Conservation (phyloP, 2,888 invertebrate species). For the Zygogramma bicolorata region DNA sequence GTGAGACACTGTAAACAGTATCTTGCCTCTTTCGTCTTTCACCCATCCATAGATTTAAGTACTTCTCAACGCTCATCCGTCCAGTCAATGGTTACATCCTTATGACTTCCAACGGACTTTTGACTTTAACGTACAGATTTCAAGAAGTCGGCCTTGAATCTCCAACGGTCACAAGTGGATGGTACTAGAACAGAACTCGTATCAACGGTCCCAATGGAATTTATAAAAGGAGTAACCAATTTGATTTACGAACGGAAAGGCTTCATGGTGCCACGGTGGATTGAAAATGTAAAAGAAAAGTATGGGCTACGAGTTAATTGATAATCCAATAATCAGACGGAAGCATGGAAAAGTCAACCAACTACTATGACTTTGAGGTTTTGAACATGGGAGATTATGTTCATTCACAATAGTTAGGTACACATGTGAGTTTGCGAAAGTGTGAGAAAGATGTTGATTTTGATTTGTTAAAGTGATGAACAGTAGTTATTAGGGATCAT, state of each 20-base stretch:
- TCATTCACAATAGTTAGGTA: too few relatives aligned
- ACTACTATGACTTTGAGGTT: too few relatives aligned
- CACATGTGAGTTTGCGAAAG: too few relatives aligned
- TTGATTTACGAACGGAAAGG: neutral
- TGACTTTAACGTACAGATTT: conserved; percentile 7
- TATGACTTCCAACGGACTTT: neutral
- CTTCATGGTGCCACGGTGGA: neutral
- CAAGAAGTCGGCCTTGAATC: conserved; percentile 34
- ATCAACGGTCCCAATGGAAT: neutral
- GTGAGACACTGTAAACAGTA: too few relatives aligned
- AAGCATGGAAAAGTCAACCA: too few relatives aligned
- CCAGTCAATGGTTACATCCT: conserved; percentile 2
- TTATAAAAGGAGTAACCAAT: neutral
- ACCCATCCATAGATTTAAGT: neutral
- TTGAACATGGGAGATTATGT: too few relatives aligned
- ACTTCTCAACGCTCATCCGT: neutral
- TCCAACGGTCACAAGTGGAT: conserved; percentile 15
- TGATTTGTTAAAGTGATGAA: too few relatives aligned
- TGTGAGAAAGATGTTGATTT: too few relatives aligned
- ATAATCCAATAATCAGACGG: too few relatives aligned
- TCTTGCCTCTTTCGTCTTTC: neutral
- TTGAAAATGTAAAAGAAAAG: neutral
- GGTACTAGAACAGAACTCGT: conserved; percentile 21
- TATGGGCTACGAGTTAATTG: too few relatives aligned
- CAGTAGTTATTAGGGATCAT: too few relatives aligned